Conservation (phyloP, 2,113 vertebrate species). For the Anoura caudifer region DNA sequence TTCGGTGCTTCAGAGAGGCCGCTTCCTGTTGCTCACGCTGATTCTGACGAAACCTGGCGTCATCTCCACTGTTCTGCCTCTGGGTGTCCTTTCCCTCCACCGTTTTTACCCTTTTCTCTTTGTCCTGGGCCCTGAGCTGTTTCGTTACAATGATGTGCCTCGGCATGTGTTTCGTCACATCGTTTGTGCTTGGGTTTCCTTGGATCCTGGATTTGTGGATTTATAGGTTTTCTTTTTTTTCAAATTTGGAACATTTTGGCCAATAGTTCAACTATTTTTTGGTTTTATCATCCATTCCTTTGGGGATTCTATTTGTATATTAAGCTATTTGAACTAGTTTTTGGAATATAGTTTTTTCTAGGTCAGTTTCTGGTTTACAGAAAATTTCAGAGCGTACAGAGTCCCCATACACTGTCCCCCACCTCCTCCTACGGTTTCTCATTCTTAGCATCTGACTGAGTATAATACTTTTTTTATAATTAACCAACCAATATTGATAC, state of each 20-base stretch:
- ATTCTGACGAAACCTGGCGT: not conserved
- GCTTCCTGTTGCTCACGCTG: no score
- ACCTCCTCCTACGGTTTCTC: not conserved
- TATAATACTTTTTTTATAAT: not conserved
- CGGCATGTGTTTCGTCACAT: not conserved
- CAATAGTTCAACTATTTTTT: not conserved
- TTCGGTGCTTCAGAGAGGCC: not conserved
- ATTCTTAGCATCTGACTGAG: not conserved
- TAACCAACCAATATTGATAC: not conserved
- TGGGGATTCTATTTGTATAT: not conserved
- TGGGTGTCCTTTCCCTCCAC: not conserved
- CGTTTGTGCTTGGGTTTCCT: not conserved
- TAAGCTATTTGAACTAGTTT: not conserved
- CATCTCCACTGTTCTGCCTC: not conserved
- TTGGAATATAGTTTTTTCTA: not conserved
- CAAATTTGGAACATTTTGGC: not conserved
- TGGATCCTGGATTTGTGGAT: no score
- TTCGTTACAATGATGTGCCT: rapidly evolving
- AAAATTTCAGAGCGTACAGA: not conserved
- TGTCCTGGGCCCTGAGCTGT: not conserved
- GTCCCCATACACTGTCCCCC: not conserved
- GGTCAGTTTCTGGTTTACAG: not conserved
- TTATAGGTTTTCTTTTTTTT: not conserved
- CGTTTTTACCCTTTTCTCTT: not conserved
- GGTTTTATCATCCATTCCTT: not conserved